Evolutionary conservation across 1,140 invertebrate genomes (phyloP), one percentile per base, ranked within the genome.

Genomic region (Pogonognathellus flavescens): DNA sequence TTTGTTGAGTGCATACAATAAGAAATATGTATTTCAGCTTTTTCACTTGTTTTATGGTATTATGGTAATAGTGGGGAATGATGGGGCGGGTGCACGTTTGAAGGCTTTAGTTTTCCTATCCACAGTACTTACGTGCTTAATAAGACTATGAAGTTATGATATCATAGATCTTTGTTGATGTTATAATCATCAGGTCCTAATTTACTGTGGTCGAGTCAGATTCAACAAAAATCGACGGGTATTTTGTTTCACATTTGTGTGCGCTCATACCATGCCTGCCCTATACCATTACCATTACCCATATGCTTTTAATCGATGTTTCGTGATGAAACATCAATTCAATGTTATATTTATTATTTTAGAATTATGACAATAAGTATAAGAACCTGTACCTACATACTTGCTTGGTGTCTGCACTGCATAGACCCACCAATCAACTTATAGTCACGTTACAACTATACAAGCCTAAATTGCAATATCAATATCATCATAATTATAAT

Each of bases 61-160:
- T 76, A 13, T 25, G 70, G n/a, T 76, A 76, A 76, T 76, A 76
- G 41, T 76, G 70, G 70, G 70, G 41, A 76, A 50, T 76, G 70
- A 76, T 41, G 14, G 70, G 70, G 70, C 70, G 70, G 25, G n/a
- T 76, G 49, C 70, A 18, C 31, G 31, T 76, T 76, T 76, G 31
- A 76, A 76, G 41, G 31, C 70, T 49, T 62, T n/a, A n/a, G 13
- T 62, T 62, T n/a, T 5, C 18, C 20, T 20, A 9, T 76, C 31
- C 25, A 57, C n/a, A 57, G 9, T 57, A 41, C 31, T 49, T 72
- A 72, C 14, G 41, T 49, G 9, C 31, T 14, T 76, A 57, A 57
- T 57, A 41, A 41, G 31, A 41, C 31, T 41, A 14, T 31, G 7
- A 25, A 31, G 16, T 55, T 14, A 66, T 66, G 20, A 25, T 66